Evolutionary conservation across 2,888 invertebrate species (phyloP).

Genomic region (Ditylenchus weischeri): DNA sequence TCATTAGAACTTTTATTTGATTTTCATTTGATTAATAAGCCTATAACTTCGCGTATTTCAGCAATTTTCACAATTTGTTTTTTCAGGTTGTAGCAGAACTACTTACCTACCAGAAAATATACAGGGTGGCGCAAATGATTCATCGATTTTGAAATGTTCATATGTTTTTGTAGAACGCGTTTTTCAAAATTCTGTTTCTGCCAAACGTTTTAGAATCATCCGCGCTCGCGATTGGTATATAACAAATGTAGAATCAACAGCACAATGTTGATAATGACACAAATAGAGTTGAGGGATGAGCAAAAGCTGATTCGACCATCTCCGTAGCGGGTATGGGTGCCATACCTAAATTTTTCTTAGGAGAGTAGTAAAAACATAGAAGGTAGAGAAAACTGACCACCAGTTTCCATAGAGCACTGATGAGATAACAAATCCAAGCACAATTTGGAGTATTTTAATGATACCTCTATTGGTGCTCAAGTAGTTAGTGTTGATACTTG

Average conservation of each 20-base stretch:
- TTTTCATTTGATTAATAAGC: too few species aligned
- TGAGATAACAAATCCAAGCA: constrained; percentile 13
- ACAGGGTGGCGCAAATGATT: too few species aligned
- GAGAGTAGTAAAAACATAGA: background rate
- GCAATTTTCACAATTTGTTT: too few species aligned
- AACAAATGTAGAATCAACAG: constrained; percentile 5
- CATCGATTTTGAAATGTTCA: too few species aligned
- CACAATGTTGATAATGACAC: constrained; percentile 14
- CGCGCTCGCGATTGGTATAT: too few species aligned
- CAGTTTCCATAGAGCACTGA: constrained; percentile 14
- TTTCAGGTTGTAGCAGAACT: too few species aligned
- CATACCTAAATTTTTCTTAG: constrained; percentile 14
- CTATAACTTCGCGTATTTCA: too few species aligned
- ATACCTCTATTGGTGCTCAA: constrained; percentile 15
- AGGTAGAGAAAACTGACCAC: background rate
- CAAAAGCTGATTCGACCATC: constrained; percentile 6
- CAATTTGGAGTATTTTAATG: constrained; percentile 16
- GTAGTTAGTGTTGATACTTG: constrained; percentile 12
- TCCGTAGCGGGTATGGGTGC: constrained; percentile 16
- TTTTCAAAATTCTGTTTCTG: too few species aligned
- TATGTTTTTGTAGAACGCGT: too few species aligned
- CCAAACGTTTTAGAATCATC: too few species aligned
- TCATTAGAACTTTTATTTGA: too few species aligned
- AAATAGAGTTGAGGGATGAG: background rate
- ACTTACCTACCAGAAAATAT: too few species aligned